Base-by-base conservation (phyloP, 2,888 invertebrate genomes). In the Drosophila paracracens region DNA sequence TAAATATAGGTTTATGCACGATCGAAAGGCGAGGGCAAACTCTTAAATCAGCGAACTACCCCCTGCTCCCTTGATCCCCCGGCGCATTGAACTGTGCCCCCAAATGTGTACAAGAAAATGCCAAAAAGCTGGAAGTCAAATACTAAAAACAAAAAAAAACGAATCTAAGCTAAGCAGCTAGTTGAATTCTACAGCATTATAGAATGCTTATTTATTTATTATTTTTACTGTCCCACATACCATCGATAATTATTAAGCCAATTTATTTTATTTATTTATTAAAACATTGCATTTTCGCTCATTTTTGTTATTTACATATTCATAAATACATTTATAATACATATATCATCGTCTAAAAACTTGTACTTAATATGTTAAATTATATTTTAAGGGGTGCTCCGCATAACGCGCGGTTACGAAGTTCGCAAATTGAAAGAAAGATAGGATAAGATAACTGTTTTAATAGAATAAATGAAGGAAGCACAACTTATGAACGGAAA, bases 71-170 rank as follows among this genome's bases (percentile, higher is more conserved):
- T 7, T 4, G 4, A 33, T 13, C 25, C 29, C 5, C 21, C 16
- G 8, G 29, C 21, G n/a, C 54, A 18, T 25, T 10, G 11, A 51
- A 36, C 21, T 11, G 21, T 46, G 43, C 38, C 25, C 36, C 53
- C 33, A 62, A 35, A 43, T 62, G 50, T 58, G 77, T 77, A 73
- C 74, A 67, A 67, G 25, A 59, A 50, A 65, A 65, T 75, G 54
- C 79, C 78, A 75, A 78, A 79, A 75, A n/a, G 4, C 25, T 25
- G 11, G 3, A 52, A 18, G 18, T 18, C 25, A 18, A 33, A 13
- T 36, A 25, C 25, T 18, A 27, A 10, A 27, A 35, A 52, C 7
- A 43, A n/a, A 31, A n/a, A 31, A 21, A 31, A n/a, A 54, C 31
- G 10, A 33, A 58, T 18, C 29, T 38, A n/a, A 48, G 21, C 31